phyloP scores from a whole-genome alignment of 2,888 invertebrate species.

The Phasia obesa region DNA sequence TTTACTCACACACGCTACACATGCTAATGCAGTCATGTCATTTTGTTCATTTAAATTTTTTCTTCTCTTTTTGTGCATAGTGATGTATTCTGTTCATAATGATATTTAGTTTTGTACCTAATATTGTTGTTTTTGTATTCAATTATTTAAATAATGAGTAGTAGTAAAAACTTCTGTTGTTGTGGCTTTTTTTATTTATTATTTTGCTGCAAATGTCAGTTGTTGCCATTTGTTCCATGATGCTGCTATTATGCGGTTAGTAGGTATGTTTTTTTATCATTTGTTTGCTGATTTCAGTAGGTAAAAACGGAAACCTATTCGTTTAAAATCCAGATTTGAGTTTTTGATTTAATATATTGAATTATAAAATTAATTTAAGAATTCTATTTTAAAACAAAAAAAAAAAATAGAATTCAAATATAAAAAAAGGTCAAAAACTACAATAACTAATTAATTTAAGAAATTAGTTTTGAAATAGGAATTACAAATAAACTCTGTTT shows the following conservation, averaged over 20 bases:
- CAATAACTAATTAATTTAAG: too few relatives aligned
- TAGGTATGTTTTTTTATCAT: slow-evolving; percentile 17
- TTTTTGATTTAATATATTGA: too few relatives aligned
- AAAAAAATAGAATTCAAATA: too few relatives aligned
- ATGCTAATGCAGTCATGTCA: slow-evolving; percentile 20
- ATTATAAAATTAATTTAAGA: too few relatives aligned
- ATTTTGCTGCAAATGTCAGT: slow-evolving; percentile 55
- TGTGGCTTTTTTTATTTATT: slow-evolving; percentile 41
- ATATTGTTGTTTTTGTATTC: slow-evolving; percentile 57
- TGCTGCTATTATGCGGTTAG: slow-evolving; percentile 28
- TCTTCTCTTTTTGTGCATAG: slow-evolving; percentile 4
- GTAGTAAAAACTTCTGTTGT: slow-evolving; percentile 35
- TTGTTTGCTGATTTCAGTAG: slow-evolving; percentile 10
- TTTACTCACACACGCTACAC: slow-evolving; percentile 28
- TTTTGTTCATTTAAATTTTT: slow-evolving; percentile 12
- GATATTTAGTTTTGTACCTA: slow-evolving; percentile 22
- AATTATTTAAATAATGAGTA: slow-evolving; percentile 55
- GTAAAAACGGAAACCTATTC: too few relatives aligned
- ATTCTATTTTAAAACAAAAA: too few relatives aligned
- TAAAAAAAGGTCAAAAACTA: too few relatives aligned
- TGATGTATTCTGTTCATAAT: slow-evolving; percentile 15
- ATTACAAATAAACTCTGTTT: too few relatives aligned
- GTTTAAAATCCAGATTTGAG: neutral
- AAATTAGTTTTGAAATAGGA: too few relatives aligned
- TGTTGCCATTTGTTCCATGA: slow-evolving; percentile 28